Base-by-base conservation (phyloP, 2,113 vertebrate genomes). In the Microcebus ravelobensis region DNA sequence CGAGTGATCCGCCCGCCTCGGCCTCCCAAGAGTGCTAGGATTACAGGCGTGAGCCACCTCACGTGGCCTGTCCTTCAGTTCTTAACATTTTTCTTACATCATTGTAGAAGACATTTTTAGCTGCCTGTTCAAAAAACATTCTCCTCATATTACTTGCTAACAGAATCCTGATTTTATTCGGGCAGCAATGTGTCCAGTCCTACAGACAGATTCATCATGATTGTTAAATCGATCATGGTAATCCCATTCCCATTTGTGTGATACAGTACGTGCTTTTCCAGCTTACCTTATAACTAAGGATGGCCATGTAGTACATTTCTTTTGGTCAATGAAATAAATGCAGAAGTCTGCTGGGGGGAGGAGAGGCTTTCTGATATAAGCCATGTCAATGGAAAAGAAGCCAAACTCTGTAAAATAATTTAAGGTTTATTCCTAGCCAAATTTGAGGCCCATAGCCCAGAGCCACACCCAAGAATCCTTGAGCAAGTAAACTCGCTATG, bases 61-160 rank as follows among this genome's bases (percentile, higher is more conserved):
- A 1, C 6, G 42, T 5, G 42, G 42, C 42, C 42, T 42, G 42
- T 42, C 42, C 42, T 42, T 42, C 42, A 42, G 42, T 99, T 97
- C 55, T 77, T 73, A 65, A 80, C 25, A 65, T 25, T 63, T 85
- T 79, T 34, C 25, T 65, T 55, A 8, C 17, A 29, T 79, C 93
- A 81, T 45, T 74, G 45, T 57, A 48, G 55, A 63, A 65, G 18
- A 76, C 5, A 23, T 6, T 79, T 48, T 87, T 79, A 87, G 61
- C 31, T 80, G 59, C 25, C 67, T 94, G 25, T 25, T 52, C 84
- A 50, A 1, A 34, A 31, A 65, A 36, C 5, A 87, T 50, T 81
- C 57, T 63, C 6, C 5, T 8, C 45, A 65, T 65, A n/a, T 42
- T 82, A 45, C 21, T 89, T 74, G 67, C 27, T 74, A 73, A 55